phyloP scores from a whole-genome alignment of 2,888 invertebrate genomes.

The Brachynemurus nebulosus region DNA sequence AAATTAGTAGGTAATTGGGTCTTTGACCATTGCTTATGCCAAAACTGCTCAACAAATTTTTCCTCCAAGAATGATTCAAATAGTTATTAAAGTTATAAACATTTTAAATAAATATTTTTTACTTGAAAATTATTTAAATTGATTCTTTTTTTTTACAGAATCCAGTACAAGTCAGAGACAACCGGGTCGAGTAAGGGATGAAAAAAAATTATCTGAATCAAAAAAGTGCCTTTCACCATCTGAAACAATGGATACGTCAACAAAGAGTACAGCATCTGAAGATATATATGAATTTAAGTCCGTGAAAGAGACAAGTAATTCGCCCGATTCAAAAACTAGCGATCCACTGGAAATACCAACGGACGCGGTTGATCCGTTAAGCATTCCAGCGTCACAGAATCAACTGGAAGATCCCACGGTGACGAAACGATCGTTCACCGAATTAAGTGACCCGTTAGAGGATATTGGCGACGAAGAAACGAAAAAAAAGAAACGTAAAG shows the following conservation, averaged over 20 bases:
- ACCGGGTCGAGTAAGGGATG: slow-evolving; percentile 39
- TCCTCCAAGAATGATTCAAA: no score
- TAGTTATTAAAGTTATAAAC: no score
- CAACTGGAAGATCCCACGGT: slow-evolving; percentile 24
- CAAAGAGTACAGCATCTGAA: slow-evolving; percentile 24
- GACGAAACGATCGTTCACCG: slow-evolving; percentile 22
- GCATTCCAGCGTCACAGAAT: slow-evolving; percentile 32
- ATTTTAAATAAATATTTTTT: no score
- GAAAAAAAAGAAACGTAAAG: slow-evolving; percentile 65
- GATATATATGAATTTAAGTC: slow-evolving; percentile 46
- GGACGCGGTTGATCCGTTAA: slow-evolving; percentile 20
- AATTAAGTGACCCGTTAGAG: slow-evolving; percentile 37
- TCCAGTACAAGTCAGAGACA: slow-evolving; percentile 31
- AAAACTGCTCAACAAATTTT: no score
- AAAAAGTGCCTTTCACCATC: slow-evolving; percentile 17
- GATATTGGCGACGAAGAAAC: slow-evolving; percentile 51
- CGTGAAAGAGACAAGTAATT: slow-evolving; percentile 36
- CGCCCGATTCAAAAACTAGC: slow-evolving; percentile 27
- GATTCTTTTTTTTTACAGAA: slow-evolving; percentile 24
- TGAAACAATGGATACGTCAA: slow-evolving; percentile 17
- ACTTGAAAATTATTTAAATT: background rate
- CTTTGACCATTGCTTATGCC: no score
- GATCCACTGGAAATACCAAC: slow-evolving; percentile 12
- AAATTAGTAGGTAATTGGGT: no score
- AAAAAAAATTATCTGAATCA: slow-evolving; percentile 34